These are phyloP conservation scores for Poicephalus gulielmi DNA, from an alignment of 2,113 vertebrate species.

Conservation along the genomic window DNA sequence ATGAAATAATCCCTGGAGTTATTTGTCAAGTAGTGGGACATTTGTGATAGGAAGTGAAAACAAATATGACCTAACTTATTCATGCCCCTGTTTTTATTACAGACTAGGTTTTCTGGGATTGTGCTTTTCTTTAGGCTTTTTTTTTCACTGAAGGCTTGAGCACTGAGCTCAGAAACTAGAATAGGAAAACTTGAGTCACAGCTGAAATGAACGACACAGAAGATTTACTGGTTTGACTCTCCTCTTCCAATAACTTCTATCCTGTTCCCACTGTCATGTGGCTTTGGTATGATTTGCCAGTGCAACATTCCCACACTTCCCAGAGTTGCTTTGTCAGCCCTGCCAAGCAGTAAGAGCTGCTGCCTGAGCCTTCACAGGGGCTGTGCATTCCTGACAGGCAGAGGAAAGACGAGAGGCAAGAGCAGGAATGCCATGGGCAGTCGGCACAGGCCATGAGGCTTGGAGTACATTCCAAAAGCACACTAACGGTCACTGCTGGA, in stretches of 20 bases:
- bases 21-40: not conserved
- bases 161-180: not conserved
- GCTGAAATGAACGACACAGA: not conserved
- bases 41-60: not conserved
- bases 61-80: not conserved
- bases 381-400: constrained; percentile 3
- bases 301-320: constrained; percentile 20
- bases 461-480: not conserved
- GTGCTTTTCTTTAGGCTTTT: not conserved
- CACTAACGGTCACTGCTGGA: constrained; percentile 8
- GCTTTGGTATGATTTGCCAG: not conserved
- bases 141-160: not conserved
- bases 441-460: not conserved
- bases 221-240: constrained; percentile 13
- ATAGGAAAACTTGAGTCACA: constrained; percentile 25
- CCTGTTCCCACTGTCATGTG: not conserved
- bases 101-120: not conserved
- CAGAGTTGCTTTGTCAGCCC: not conserved
- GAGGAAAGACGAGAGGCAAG: not conserved
- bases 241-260: not conserved
- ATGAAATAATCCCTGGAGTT: not conserved
- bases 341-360: not conserved
- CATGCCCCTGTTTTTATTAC: not conserved
- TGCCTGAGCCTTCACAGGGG: constrained; percentile 4
- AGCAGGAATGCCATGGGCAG: not conserved